Conservation (phyloP, 2,888 invertebrate species). For the Pogonocherus hispidulus region DNA sequence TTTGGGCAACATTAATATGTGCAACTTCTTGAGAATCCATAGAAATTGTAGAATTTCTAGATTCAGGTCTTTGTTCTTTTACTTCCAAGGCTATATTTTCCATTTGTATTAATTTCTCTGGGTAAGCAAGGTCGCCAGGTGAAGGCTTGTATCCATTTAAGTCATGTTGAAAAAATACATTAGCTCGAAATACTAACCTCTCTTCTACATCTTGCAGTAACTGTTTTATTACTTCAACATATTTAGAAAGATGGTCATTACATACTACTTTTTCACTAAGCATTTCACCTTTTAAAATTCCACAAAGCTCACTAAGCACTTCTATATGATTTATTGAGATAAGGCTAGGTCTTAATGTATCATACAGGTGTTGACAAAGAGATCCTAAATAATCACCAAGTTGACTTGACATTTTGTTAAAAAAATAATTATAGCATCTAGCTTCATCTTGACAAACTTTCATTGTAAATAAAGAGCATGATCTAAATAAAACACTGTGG, state of each 20-base stretch:
- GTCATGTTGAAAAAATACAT: conserved; percentile 93
- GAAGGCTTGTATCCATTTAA: conserved; percentile 91
- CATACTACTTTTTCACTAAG: conserved; percentile 90
- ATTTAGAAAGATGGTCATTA: conserved; percentile 81
- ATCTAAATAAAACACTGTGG: conserved; percentile 87
- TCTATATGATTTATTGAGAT: conserved; percentile 98
- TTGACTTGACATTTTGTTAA: conserved; percentile 77
- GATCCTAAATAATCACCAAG: conserved; percentile 74
- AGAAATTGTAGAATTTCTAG: conserved; percentile 79
- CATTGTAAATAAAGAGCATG: conserved; percentile 90
- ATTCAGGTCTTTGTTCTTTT: conserved; percentile 72
- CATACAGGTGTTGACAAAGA: conserved; percentile 90
- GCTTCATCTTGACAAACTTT: conserved; percentile 97
- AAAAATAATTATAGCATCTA: conserved; percentile 92
- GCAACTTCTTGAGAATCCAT: conserved; percentile 82
- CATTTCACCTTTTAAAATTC: conserved; percentile 92
- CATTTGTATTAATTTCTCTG: conserved; percentile 98
- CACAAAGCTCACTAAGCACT: conserved; percentile 96
- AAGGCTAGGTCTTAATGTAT: conserved; percentile 91
- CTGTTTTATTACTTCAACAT: conserved; percentile 84
- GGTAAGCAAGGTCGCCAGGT: conserved; percentile 96
- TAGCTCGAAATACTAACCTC: conserved; percentile 93
- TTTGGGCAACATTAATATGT: conserved; percentile 70
- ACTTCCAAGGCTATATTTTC: conserved; percentile 72
- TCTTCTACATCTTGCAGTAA: conserved; percentile 96